These are phyloP conservation scores for Kobus ellipsiprymnus DNA, from an alignment of 2,113 vertebrate genomes.

Conservation along the genomic window DNA sequence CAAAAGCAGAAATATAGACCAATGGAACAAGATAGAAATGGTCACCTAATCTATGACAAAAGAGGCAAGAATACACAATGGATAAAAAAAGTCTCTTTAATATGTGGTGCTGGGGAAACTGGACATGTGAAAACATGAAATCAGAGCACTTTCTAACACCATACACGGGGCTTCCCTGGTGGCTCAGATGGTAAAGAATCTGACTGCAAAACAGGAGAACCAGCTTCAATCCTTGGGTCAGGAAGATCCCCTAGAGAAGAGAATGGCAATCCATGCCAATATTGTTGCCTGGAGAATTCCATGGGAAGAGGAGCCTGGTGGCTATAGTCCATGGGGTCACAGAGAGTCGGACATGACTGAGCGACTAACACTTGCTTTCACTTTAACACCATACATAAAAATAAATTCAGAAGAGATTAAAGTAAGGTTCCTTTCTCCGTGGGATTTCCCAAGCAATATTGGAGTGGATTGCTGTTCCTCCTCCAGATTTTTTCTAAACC, in stretches of 20 bases:
- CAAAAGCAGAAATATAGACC: background rate
- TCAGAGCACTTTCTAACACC: background rate
- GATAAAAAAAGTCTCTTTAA: background rate
- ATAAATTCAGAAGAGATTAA: background rate
- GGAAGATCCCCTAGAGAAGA: background rate
- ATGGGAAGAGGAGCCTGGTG: background rate
- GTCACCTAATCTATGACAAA: background rate
- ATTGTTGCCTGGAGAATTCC: background rate
- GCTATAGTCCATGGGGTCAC: background rate
- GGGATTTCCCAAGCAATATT: background rate
- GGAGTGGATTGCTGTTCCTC: background rate
- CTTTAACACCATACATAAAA: background rate
- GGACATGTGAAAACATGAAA: background rate
- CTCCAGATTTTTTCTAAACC: background rate
- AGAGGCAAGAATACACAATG: background rate
- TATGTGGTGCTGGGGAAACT: background rate
- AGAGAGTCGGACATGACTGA: background rate
- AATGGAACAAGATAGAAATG: background rate
- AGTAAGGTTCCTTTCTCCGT: background rate
- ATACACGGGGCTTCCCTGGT: background rate
- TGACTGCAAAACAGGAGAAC: background rate
- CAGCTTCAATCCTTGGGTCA: background rate
- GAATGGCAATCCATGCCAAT: background rate
- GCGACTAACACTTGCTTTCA: background rate
- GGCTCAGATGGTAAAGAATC: background rate